Evolutionary conservation across 2,113 vertebrate genomes (phyloP).

Genomic region (Gopherus evgoodei): DNA sequence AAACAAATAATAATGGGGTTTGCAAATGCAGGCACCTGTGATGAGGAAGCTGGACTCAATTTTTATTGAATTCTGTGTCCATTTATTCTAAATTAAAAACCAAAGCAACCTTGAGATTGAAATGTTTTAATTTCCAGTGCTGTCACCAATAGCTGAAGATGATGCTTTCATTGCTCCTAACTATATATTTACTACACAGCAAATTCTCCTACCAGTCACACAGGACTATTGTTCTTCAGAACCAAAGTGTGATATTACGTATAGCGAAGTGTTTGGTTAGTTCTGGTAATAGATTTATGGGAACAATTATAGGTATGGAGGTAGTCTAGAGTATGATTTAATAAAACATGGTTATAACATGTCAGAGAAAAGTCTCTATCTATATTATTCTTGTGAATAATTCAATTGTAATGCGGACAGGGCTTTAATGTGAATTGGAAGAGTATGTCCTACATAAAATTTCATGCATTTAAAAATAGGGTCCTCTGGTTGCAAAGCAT

Average conservation of each 20-base stretch:
- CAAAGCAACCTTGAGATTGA: not conserved
- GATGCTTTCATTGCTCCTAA: not conserved
- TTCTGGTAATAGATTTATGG: not conserved
- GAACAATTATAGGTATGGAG: not conserved
- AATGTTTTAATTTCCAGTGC: not conserved
- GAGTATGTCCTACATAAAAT: not conserved
- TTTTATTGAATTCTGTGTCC: not conserved
- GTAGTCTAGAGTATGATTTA: not conserved
- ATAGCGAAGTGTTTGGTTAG: not conserved
- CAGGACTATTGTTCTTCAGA: rapidly evolving
- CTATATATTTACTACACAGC: not conserved
- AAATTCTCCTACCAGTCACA: not conserved
- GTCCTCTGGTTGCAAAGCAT: not conserved
- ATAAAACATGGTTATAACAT: not conserved
- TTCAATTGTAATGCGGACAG: not conserved
- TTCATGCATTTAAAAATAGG: not conserved
- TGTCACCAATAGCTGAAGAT: not conserved
- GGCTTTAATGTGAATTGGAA: not conserved
- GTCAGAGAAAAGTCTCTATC: not conserved
- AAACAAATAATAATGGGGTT: not conserved
- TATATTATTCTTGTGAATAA: not conserved
- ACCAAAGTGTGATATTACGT: not conserved
- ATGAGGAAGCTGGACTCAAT: not conserved
- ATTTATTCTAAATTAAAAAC: constrained; percentile 17
- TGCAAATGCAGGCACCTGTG: not conserved